These are phyloP conservation scores for Chelonus insularis DNA, from an alignment of 1,140 invertebrate genomes.

Conservation along the genomic window DNA sequence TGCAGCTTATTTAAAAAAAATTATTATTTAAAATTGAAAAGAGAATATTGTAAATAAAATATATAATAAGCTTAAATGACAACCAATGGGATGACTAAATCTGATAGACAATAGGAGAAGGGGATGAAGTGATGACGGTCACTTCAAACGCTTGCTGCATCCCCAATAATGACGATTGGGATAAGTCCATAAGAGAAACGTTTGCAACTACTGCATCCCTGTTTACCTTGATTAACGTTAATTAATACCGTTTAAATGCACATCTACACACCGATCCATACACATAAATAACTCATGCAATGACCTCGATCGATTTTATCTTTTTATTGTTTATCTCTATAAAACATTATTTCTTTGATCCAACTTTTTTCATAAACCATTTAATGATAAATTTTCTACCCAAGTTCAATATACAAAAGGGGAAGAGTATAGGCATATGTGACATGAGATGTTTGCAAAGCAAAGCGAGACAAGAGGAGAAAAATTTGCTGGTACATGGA, in stretches of 20 bases:
- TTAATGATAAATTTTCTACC: not conserved
- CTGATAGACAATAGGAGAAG: not conserved
- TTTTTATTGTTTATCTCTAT: not conserved
- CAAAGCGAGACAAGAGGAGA: not conserved
- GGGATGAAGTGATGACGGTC: not conserved
- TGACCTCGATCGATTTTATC: constrained; percentile 8
- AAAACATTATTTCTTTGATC: not conserved
- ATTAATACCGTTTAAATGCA: constrained; percentile 13
- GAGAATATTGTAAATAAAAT: not conserved
- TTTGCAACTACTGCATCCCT: constrained; percentile 5
- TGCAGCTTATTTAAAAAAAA: not conserved
- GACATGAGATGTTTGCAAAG: constrained; percentile 9
- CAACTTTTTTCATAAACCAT: not conserved
- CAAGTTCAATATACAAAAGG: too few species aligned
- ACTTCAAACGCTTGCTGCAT: constrained; percentile 20
- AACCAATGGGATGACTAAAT: not conserved
- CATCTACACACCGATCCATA: not conserved
- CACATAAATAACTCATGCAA: constrained; percentile 8
- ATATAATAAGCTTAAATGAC: not conserved
- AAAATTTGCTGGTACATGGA: not conserved
- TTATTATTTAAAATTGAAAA: not conserved
- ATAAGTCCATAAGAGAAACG: constrained; percentile 13
- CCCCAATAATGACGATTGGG: constrained; percentile 20
- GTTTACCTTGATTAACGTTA: constrained; percentile 22
- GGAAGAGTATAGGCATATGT: not conserved